phyloP scores from a whole-genome alignment of 2,888 invertebrate genomes.

The Urechis unicinctus region DNA sequence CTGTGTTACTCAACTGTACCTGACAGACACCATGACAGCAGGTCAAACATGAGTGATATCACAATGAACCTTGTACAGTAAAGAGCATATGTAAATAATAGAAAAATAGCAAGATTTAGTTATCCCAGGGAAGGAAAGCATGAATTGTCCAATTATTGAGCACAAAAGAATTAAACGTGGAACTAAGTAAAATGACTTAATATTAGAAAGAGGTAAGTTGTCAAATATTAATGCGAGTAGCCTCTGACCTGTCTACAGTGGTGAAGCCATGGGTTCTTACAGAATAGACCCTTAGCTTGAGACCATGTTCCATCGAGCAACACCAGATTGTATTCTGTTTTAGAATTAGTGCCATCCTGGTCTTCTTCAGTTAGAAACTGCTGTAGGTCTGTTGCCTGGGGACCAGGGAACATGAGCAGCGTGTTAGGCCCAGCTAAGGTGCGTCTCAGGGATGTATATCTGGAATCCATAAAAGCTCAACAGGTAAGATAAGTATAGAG shows the following conservation, averaged over 20 bases:
- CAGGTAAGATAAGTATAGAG: too few relatives aligned
- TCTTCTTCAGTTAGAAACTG: slow-evolving; percentile 1
- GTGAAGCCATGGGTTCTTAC: slow-evolving; percentile 71
- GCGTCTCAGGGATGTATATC: slow-evolving; percentile 54
- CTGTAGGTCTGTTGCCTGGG: slow-evolving; percentile 43
- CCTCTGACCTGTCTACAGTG: slow-evolving; percentile 61
- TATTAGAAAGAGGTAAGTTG: slow-evolving; percentile 1
- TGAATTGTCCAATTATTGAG: too few relatives aligned
- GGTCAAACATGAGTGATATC: too few relatives aligned
- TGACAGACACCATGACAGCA: too few relatives aligned
- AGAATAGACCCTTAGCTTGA: slow-evolving; percentile 86
- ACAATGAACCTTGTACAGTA: too few relatives aligned
- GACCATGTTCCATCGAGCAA: slow-evolving; percentile 93
- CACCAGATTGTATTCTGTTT: slow-evolving; percentile 65
- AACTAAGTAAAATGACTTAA: too few relatives aligned
- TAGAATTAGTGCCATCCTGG: background rate
- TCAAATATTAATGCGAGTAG: background rate
- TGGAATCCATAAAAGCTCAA: too few relatives aligned
- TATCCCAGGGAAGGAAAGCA: too few relatives aligned
- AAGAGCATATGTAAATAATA: too few relatives aligned
- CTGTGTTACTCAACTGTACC: slow-evolving; percentile 70
- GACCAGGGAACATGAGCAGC: slow-evolving; percentile 74
- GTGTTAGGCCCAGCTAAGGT: slow-evolving; percentile 66
- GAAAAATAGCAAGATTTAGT: too few relatives aligned
- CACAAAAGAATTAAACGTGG: too few relatives aligned